Conservation (phyloP, 30 jellyfish, hydroid and myxozoan species). For the Phacellophora camtschatica region DNA sequence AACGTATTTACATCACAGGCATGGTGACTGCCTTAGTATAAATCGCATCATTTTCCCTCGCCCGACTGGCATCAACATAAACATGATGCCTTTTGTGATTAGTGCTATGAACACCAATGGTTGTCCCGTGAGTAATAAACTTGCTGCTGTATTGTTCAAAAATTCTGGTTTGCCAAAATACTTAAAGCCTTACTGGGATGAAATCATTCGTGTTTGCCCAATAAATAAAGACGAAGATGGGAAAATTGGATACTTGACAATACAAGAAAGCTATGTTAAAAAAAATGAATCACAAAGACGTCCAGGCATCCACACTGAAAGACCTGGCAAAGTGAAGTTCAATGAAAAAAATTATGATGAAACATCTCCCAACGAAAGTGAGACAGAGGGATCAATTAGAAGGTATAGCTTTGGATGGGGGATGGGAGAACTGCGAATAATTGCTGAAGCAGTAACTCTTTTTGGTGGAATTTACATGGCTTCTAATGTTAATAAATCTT, state of each 20-base stretch:
- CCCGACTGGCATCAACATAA: conserved; percentile 45
- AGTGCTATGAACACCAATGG: too few species aligned
- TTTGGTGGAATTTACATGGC: conserved; percentile 71
- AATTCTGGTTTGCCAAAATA: conserved; percentile 23
- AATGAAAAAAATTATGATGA: too few species aligned
- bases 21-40: too few species aligned
- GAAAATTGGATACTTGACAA: conserved; percentile 47
- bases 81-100: conserved; percentile 72
- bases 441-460: background rate
- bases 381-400: too few species aligned
- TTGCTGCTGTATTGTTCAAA: too few species aligned
- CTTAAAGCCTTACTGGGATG: background rate
- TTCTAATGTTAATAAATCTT: conserved; percentile 47
- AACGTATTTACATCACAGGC: too few species aligned
- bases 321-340: conserved; percentile 37
- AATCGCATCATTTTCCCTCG: conserved; percentile 17
- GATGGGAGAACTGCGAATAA: background rate
- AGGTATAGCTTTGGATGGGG: conserved; percentile 66
- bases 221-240: conserved; percentile 5
- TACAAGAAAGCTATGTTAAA: conserved; percentile 59
- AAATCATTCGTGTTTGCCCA: background rate
- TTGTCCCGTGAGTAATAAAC: too few species aligned
- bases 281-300: conserved; percentile 50
- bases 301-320: conserved; percentile 71
- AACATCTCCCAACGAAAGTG: too few species aligned